Conservation (phyloP, 2,113 vertebrate genomes). For the Emydocephalus ijimae region DNA sequence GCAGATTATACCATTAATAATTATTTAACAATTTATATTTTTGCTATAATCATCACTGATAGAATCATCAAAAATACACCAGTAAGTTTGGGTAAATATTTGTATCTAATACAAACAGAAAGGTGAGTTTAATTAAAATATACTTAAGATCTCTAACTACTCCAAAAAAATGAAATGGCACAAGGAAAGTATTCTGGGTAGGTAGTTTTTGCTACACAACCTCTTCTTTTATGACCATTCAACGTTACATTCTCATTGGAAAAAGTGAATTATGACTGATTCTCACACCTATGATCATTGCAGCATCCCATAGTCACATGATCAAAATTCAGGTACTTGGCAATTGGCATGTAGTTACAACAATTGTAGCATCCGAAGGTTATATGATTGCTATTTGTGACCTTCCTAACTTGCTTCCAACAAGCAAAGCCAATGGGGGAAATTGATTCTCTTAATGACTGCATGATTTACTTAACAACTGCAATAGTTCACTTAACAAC, state of each 20-base stretch:
- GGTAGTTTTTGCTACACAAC: neutral
- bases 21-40: neutral
- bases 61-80: neutral
- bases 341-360: neutral
- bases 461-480: neutral
- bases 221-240: neutral
- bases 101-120: neutral
- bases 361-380: neutral
- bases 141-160: neutral
- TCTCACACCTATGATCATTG: neutral
- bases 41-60: neutral
- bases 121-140: neutral
- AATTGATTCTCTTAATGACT: neutral
- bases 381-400: neutral
- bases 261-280: neutral
- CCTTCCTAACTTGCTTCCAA: neutral
- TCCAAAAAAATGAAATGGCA: neutral
- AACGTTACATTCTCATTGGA: neutral
- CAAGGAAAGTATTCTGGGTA: neutral
- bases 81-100: neutral
- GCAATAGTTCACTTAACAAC: neutral
- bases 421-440: neutral
- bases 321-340: neutral
- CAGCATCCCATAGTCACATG: neutral
- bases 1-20: neutral